phyloP scores from a whole-genome alignment of 1,140 invertebrate genomes.

The Eupeodes corollae region DNA sequence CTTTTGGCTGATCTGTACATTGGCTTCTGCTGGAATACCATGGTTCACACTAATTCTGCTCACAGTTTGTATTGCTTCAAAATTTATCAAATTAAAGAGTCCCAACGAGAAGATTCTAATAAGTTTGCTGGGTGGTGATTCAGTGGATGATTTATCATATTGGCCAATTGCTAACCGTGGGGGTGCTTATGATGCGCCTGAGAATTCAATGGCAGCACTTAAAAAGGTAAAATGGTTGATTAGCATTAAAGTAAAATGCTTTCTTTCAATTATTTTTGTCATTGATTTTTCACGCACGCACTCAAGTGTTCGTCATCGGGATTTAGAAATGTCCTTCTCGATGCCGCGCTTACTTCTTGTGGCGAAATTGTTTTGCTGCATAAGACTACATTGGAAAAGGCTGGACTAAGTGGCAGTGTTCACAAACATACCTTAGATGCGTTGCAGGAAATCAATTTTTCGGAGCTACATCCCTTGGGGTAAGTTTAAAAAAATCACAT shows the following conservation, averaged over 20 bases:
- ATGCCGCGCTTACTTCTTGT: conserved; percentile 27
- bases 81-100: conserved; percentile 31
- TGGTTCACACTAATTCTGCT: conserved; percentile 30
- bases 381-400: conserved; percentile 22
- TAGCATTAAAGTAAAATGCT: conserved; percentile 7
- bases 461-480: conserved; percentile 33
- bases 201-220: conserved; percentile 32
- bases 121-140: conserved; percentile 14
- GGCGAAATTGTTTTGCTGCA: conserved; percentile 32
- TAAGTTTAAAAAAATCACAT: no score
- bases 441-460: conserved; percentile 27
- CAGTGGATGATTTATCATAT: conserved; percentile 24
- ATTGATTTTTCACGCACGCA: neutral
- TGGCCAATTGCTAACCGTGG: conserved; percentile 34
- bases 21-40: conserved; percentile 24
- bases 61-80: conserved; percentile 29
- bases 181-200: conserved; percentile 33
- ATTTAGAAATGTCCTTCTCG: conserved; percentile 30
- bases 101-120: conserved; percentile 29
- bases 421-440: conserved; percentile 20
- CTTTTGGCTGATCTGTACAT: conserved; percentile 32
- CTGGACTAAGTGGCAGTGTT: conserved; percentile 12
- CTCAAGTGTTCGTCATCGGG: conserved; percentile 30
- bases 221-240: conserved; percentile 24
- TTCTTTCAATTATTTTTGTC: neutral